phyloP scores from a whole-genome alignment of 2,888 invertebrate genomes.

The Bombylius major region DNA sequence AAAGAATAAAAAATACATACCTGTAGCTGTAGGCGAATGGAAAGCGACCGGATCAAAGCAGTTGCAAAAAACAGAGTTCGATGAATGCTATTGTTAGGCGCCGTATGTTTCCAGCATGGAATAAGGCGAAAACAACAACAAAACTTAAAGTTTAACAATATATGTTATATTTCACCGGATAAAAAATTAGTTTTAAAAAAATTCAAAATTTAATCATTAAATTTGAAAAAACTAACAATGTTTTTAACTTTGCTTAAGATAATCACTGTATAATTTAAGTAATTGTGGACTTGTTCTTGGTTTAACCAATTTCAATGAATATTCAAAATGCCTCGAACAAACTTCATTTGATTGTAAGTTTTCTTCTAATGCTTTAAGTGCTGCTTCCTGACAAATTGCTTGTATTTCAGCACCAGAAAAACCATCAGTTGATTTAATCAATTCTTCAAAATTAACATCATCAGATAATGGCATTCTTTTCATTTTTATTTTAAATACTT shows the following conservation, averaged over 20 bases:
- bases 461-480: constrained; percentile 54
- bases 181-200: too few relatives aligned
- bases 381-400: constrained; percentile 87
- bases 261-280: constrained; percentile 61
- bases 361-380: constrained; percentile 68
- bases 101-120: too few relatives aligned
- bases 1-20: too few relatives aligned
- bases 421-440: constrained; percentile 58
- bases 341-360: constrained; percentile 52
- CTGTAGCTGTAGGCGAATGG: too few relatives aligned
- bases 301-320: constrained; percentile 54
- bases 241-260: constrained; percentile 29
- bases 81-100: too few relatives aligned
- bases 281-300: constrained; percentile 65
- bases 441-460: constrained; percentile 50
- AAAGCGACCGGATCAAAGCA: too few relatives aligned
- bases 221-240: not conserved
- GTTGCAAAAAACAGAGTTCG: too few relatives aligned
- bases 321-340: constrained; percentile 54
- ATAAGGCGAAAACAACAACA: too few relatives aligned
- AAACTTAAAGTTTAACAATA: too few relatives aligned
- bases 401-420: constrained; percentile 92
- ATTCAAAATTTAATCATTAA: too few relatives aligned
- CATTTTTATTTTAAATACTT: constrained; percentile 71
- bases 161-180: too few relatives aligned